Percentiles rank a stretch among this genome's conserved stretches.
phyloP scores from a whole-genome alignment of 2,113 vertebrate genomes.

The Ochotona curzoniae region DNA sequence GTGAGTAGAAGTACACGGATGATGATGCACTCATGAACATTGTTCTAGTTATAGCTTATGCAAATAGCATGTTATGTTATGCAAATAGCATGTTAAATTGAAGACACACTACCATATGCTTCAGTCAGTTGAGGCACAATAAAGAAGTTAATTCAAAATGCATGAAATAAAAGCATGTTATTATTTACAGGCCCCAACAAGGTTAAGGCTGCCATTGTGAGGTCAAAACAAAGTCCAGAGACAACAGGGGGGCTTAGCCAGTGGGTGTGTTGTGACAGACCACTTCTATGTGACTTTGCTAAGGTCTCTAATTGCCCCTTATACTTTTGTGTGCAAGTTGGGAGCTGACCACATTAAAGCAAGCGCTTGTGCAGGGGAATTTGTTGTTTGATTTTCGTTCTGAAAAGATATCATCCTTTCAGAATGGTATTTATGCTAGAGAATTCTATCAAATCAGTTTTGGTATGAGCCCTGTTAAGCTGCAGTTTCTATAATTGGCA shows the following conservation, averaged over 20 bases:
- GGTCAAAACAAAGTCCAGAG: not conserved
- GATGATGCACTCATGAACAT: not conserved
- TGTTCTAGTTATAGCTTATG: not conserved
- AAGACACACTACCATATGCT: not conserved
- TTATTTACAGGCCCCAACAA: not conserved
- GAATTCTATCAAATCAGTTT: slow-evolving; percentile 18
- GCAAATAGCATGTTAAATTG: not conserved
- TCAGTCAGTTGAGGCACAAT: not conserved
- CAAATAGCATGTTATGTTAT: not conserved
- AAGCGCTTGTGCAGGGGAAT: not conserved
- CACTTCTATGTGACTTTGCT: not conserved
- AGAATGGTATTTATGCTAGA: not conserved
- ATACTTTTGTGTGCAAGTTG: not conserved
- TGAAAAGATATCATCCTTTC: slow-evolving; percentile 20
- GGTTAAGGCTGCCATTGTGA: not conserved
- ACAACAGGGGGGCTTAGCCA: not conserved
- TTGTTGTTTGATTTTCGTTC: not conserved
- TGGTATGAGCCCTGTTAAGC: not conserved
- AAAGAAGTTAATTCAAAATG: not conserved
- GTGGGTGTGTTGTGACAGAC: not conserved
- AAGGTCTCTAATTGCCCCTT: not conserved
- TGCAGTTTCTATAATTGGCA: not conserved
- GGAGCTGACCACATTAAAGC: not conserved
- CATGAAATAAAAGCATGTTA: not conserved
- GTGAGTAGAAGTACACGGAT: not conserved